Base-by-base conservation (phyloP, 2,888 invertebrate species). In the Macrosiphum euphorbiae region DNA sequence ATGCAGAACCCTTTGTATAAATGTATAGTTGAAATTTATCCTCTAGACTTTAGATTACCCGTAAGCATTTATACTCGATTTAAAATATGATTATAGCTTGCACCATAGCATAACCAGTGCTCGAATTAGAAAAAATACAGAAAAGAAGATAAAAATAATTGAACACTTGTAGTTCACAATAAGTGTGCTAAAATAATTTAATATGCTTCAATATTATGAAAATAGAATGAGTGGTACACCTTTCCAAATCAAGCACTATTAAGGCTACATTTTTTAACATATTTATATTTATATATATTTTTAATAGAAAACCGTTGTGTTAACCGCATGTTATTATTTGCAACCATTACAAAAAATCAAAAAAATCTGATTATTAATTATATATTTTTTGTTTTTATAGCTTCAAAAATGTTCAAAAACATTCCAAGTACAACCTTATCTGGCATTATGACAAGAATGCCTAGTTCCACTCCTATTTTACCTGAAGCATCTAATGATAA, bases 401-500 rank as follows among this genome's bases (percentile, higher is more conserved):
- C 86, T 78, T 78, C 78, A 20, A 78, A 78, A 0, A 94, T 90
- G 26, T 90, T 94, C 28, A 94, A 94, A 94, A 86, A 41, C 26
- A 94, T 41, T 94, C 67, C 94, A 85, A 94, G 86, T 67, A 41
- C 94, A 50, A 86, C 90, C 11, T 86, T 94, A 26, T 90, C 94
- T 52, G 90, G 87, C 61, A 93, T 93, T 16, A 94, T 94, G 90
- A 94, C 94, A 28, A 97, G 99, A 95, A 99, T 99, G 96, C 99
- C 99, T 94, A 99, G 98, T 96, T 99, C 99, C 84, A 99, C 99
- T 20, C 99, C 99, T 41, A 99, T 99, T 96, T 92, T 92, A 95
- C 98, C 98, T 0, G 99, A 99, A 95, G 98, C 98, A 67, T 98
- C 97, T 0, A 98, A 98, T 95, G 97, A 95, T 88, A 86, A 87